Evolutionary conservation across 2,113 vertebrate species (phyloP).

Genomic region (Elachura formosa): DNA sequence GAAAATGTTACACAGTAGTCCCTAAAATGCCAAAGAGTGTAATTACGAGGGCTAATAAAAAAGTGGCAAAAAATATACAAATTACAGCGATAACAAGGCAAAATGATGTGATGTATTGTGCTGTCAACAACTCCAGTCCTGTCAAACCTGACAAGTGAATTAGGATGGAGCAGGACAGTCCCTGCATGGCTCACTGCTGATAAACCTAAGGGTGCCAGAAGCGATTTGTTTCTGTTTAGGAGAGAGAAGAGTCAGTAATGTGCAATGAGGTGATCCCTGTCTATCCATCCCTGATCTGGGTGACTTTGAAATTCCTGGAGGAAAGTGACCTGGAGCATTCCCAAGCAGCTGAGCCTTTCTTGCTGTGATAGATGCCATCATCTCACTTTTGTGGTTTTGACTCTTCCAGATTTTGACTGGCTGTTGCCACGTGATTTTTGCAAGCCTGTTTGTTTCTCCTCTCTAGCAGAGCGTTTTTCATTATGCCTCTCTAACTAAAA

Average conservation of each 20-base stretch:
- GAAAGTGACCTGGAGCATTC: background rate
- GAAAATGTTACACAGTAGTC: background rate
- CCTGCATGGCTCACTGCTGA: background rate
- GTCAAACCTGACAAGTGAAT: background rate
- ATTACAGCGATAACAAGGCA: background rate
- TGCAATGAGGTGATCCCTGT: background rate
- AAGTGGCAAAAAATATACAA: background rate
- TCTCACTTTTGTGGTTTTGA: background rate
- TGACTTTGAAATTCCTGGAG: background rate
- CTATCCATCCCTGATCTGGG: background rate
- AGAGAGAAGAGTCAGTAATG: background rate
- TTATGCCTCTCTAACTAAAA: constrained; percentile 48
- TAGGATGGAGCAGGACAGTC: background rate
- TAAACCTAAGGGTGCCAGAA: background rate
- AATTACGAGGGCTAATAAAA: background rate
- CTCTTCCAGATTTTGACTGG: constrained; percentile 11
- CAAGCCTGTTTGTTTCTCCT: constrained; percentile 24
- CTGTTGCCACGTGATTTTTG: background rate
- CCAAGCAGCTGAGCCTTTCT: background rate
- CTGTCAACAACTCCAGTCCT: background rate
- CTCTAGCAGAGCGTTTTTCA: constrained; percentile 40
- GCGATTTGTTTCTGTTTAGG: fast-evolving
- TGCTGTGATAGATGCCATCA: background rate
- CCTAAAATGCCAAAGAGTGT: fast-evolving
- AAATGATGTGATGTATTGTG: background rate